Evolutionary conservation across 2,888 invertebrate genomes (phyloP).

Genomic region (Chloromyia formosa): DNA sequence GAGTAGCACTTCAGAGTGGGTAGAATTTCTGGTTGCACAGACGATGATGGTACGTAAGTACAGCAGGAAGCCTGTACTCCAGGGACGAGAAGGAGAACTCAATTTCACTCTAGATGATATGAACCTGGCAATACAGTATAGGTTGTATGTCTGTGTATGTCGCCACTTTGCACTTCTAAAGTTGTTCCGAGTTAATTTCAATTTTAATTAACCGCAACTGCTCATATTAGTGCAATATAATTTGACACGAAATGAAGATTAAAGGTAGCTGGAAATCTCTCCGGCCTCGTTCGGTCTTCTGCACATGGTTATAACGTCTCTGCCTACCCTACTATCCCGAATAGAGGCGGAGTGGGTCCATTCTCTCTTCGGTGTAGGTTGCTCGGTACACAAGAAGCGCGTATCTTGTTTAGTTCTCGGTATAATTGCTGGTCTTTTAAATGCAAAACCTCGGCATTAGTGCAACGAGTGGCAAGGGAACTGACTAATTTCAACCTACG

Average conservation of each 20-base stretch:
- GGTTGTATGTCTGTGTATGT: neutral
- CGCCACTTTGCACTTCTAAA: conserved; percentile 5
- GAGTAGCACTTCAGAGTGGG: neutral
- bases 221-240: conserved; percentile 43
- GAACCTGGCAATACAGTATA: neutral
- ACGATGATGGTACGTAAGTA: neutral
- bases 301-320: too few relatives aligned
- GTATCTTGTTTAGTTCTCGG: neutral
- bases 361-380: neutral
- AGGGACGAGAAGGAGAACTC: neutral
- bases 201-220: conserved; percentile 43
- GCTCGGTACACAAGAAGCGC: neutral
- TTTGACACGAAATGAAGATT: conserved; percentile 39
- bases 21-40: neutral
- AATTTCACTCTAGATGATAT: neutral
- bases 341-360: neutral
- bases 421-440: conserved; percentile 9
- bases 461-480: conserved; percentile 2
- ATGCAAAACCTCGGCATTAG: neutral
- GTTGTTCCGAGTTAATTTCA: conserved; percentile 37
- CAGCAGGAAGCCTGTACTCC: neutral
- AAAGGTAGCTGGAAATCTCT: conserved; percentile 4
- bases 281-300: neutral
- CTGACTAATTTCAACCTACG: conserved; percentile 5
- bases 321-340: neutral